Evolutionary conservation across 2,888 invertebrate genomes (phyloP), one percentile per base, ranked within the genome.

Genomic region (Dolichopus griseipennis): DNA sequence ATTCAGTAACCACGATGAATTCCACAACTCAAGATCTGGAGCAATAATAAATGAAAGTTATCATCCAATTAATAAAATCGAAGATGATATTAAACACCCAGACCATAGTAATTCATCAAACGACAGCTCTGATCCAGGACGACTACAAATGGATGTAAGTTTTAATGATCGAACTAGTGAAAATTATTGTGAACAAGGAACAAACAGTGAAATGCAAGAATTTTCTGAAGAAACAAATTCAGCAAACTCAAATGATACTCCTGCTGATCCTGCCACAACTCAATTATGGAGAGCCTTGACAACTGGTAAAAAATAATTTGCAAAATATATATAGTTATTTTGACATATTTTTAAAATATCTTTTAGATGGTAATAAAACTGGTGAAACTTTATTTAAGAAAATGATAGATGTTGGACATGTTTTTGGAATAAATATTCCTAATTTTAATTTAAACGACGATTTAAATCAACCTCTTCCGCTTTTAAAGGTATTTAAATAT

Each of bases 81-180:
- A 64, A 66, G 71, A 69, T 66, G 68, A 72, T 71, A 68, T 70
- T 73, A 67, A 69, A 70, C 69, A 75, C 71, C 69, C 64, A 70
- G 68, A 70, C 71, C 34, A 69, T 73, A 67, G 68, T 72, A 67
- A 71, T 71, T 68, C 72, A 71, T 77, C 78, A 22, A 79, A 78
- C 68, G 81, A 81, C 68, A 85, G 83, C 72, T 90, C 90, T 0
- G 91, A 91, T 82, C 89, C 89, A 2, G 90, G 89, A 74, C 72
- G 76, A 70, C 72, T 77, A 64, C 75, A 76, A 71, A 75, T 76
- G 73, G 75, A 77, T 69, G 21, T 33, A 63, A 41, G 43, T 21
- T 65, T 71, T 67, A 20, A 68, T 27, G 69, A 72, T 61, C 71
- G 69, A 68, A 65, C 65, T 22, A 72, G 64, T 67, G 70, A 68